Conservation (phyloP, 2,113 vertebrate species). For the Xenopus laevis region DNA sequence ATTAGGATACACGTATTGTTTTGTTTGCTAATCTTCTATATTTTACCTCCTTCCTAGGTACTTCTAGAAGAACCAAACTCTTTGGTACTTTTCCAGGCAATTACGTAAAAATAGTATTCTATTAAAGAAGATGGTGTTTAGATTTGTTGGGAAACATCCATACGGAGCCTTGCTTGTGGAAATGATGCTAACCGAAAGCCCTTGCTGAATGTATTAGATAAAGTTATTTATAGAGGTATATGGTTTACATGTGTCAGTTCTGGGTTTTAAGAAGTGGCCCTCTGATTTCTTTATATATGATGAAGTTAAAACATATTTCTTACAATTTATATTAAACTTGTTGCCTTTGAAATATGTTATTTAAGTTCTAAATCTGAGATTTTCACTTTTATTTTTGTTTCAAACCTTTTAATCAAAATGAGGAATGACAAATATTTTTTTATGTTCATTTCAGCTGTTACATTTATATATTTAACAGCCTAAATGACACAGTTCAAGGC, state of each 20-base stretch:
- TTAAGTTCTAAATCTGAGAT: background rate
- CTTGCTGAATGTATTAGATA: conserved; percentile 60
- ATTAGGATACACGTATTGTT: background rate
- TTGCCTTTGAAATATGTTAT: conserved; percentile 53
- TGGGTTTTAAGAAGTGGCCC: conserved; percentile 52
- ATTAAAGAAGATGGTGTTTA: conserved; percentile 63
- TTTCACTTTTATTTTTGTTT: conserved; percentile 1
- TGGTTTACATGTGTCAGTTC: conserved; percentile 59
- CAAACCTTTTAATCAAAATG: conserved; percentile 2
- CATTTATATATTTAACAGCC: background rate
- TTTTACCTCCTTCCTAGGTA: conserved; percentile 63
- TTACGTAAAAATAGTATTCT: conserved; percentile 91
- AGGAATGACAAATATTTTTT: conserved; percentile 11
- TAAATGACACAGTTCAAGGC: background rate
- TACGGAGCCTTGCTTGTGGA: conserved; percentile 50
- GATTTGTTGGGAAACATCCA: conserved; percentile 13
- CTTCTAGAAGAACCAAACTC: conserved; percentile 91
- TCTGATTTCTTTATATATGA: conserved; percentile 4
- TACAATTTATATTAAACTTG: conserved; percentile 56
- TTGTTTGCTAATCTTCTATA: conserved; percentile 10
- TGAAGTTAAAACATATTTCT: conserved; percentile 38
- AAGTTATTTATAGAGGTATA: conserved; percentile 55
- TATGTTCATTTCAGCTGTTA: background rate
- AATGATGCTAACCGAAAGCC: conserved; percentile 52
- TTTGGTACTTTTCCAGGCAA: conserved; percentile 99